These are phyloP conservation scores for Zelleria hepariella DNA, from an alignment of 2,888 invertebrate genomes.

Conservation along the genomic window DNA sequence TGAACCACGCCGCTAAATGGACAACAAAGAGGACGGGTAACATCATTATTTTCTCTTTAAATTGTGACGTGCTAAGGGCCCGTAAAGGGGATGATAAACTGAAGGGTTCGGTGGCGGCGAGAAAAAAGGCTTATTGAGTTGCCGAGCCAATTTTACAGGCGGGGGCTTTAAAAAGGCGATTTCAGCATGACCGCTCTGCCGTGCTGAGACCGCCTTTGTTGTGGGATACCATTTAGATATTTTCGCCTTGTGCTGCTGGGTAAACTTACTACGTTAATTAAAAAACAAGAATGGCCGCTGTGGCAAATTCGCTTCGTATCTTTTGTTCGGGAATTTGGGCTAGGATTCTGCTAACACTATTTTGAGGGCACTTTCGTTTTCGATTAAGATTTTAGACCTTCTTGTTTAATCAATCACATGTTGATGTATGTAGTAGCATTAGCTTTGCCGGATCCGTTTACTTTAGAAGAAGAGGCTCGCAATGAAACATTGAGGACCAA, in stretches of 20 bases:
- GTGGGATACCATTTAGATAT: conserved; percentile 4
- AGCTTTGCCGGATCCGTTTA: too few relatives aligned
- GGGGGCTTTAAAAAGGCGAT: conserved; percentile 6
- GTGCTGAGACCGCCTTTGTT: conserved; percentile 5
- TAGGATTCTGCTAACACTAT: too few relatives aligned
- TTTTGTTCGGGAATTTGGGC: neutral
- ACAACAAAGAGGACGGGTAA: conserved; percentile 26
- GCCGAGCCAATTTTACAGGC: conserved; percentile 21
- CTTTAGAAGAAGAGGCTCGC: too few relatives aligned
- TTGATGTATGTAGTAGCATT: too few relatives aligned
- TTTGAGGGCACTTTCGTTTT: too few relatives aligned
- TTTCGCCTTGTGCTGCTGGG: conserved; percentile 7
- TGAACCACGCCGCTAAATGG: neutral
- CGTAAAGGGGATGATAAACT: conserved; percentile 40
- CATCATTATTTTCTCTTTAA: conserved; percentile 43
- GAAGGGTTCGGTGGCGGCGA: conserved; percentile 35
- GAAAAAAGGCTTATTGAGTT: conserved; percentile 53
- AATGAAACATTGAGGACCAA: too few relatives aligned
- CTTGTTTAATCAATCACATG: too few relatives aligned
- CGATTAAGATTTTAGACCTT: too few relatives aligned
- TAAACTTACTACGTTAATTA: conserved; percentile 17
- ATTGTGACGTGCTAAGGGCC: conserved; percentile 33
- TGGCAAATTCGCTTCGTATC: neutral
- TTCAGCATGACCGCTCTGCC: conserved; percentile 5
- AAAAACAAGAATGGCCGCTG: conserved; percentile 11